A percentile compares a stretch with the other conserved stretches of the same genome.
Conservation (phyloP, 2,113 vertebrate genomes). For the Machaerirhynchus nigripectus region DNA sequence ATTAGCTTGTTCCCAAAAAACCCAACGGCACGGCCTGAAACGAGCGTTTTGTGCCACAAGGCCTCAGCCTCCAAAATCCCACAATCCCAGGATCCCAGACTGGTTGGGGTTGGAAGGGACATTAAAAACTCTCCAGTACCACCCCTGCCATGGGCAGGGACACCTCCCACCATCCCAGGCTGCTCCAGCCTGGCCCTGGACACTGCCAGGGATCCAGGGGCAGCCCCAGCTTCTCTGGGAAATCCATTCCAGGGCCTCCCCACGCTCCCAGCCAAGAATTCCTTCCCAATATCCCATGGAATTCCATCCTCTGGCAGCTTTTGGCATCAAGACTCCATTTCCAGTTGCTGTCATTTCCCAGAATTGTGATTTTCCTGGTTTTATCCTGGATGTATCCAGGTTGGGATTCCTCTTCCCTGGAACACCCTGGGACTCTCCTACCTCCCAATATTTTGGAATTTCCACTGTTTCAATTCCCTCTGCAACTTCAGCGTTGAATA, state of each 20-base stretch:
- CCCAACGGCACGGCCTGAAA: neutral
- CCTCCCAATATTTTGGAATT: neutral
- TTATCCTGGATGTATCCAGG: neutral
- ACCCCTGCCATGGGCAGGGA: neutral
- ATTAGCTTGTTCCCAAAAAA: neutral
- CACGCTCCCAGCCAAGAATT: neutral
- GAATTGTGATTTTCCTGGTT: neutral
- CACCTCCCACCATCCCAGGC: accelerated
- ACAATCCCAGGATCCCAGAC: neutral
- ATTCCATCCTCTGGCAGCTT: neutral
- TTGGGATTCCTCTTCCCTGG: neutral
- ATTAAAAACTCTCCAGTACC: neutral
- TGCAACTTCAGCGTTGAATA: neutral
- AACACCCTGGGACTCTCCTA: neutral
- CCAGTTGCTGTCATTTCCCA: neutral
- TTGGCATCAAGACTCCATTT: neutral
- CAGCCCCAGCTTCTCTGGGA: neutral
- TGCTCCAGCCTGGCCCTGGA: neutral
- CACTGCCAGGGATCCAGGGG: neutral
- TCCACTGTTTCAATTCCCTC: neutral
- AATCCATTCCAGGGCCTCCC: neutral
- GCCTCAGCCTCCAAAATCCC: neutral
- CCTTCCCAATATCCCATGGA: neutral
- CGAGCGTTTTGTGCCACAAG: neutral
- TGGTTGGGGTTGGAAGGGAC: neutral